Evolutionary conservation across 2,888 invertebrate species (phyloP).

Genomic region (Quadroppia sp.): DNA sequence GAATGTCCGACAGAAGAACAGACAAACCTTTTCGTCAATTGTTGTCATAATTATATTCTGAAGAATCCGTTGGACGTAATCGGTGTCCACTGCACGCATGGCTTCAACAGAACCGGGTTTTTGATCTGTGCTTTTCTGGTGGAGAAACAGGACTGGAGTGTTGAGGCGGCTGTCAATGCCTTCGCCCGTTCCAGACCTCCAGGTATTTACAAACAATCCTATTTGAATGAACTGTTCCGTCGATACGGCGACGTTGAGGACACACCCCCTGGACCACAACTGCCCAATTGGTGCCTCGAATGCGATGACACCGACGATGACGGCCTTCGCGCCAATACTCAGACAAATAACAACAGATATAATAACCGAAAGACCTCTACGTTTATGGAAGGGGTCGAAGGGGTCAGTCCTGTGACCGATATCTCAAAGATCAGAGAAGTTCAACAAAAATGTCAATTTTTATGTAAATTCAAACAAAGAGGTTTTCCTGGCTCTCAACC

Average conservation of each 20-base stretch:
- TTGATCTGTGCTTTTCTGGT: conserved; percentile 86
- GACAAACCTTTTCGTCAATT: conserved; percentile 71
- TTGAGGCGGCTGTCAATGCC: conserved; percentile 73
- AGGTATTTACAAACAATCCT: conserved; percentile 97
- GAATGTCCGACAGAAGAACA: conserved; percentile 85
- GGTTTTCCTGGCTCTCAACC: conserved; percentile 97
- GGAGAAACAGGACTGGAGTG: conserved; percentile 59
- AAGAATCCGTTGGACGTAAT: conserved; percentile 73
- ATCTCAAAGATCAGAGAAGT: conserved; percentile 62
- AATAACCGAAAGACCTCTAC: conserved; percentile 47
- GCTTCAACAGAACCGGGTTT: conserved; percentile 97
- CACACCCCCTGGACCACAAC: conserved; percentile 65
- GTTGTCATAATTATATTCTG: conserved; percentile 72
- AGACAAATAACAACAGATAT: not conserved
- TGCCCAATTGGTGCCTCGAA: conserved; percentile 83
- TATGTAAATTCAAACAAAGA: conserved; percentile 71
- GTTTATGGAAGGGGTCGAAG: conserved; percentile 83
- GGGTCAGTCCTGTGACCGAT: conserved; percentile 67
- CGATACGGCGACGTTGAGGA: conserved; percentile 71
- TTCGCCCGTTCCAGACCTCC: conserved; percentile 73
- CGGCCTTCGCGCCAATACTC: not conserved
- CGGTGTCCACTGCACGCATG: conserved; percentile 93
- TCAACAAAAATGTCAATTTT: conserved; percentile 69
- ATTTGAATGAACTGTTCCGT: conserved; percentile 77
- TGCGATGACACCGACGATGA: conserved; percentile 36